These are phyloP conservation scores for Stegana nigrithorax DNA, from an alignment of 2,888 invertebrate genomes.

Conservation along the genomic window DNA sequence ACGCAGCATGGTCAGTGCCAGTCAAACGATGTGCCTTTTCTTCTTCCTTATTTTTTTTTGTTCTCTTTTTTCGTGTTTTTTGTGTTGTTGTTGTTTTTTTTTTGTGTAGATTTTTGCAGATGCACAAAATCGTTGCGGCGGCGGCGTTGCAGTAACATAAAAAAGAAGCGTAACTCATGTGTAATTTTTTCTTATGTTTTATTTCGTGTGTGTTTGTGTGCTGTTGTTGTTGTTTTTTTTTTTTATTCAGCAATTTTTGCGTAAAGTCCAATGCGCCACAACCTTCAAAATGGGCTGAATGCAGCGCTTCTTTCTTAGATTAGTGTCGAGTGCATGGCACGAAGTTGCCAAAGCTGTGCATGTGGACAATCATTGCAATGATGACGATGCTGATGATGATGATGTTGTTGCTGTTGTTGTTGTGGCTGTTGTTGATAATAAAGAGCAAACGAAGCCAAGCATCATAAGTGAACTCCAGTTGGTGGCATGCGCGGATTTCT, in stretches of 20 bases:
- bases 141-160: slow-evolving; percentile 1
- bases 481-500: too few species aligned
- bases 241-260: too few species aligned
- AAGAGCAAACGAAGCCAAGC: slow-evolving; percentile 27
- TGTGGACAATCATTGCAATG: neutral
- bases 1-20: slow-evolving; percentile 39
- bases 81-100: neutral
- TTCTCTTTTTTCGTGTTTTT: neutral
- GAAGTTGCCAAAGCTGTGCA: neutral
- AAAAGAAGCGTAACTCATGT: slow-evolving; percentile 29
- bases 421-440: slow-evolving; percentile 12
- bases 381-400: neutral
- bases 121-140: neutral
- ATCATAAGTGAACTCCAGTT: too few species aligned
- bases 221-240: too few species aligned
- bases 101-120: neutral
- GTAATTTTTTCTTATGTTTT: slow-evolving; percentile 48
- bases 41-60: too few species aligned
- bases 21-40: slow-evolving; percentile 9
- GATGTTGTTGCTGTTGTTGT: neutral
- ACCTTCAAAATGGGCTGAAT: slow-evolving; percentile 4
- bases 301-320: slow-evolving; percentile 45
- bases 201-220: neutral
- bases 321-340: slow-evolving; percentile 50
- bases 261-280: too few species aligned